Percentiles rank a stretch among this genome's conserved stretches.
phyloP scores from a whole-genome alignment of 2,888 invertebrate species.

The Volucella inflata region DNA sequence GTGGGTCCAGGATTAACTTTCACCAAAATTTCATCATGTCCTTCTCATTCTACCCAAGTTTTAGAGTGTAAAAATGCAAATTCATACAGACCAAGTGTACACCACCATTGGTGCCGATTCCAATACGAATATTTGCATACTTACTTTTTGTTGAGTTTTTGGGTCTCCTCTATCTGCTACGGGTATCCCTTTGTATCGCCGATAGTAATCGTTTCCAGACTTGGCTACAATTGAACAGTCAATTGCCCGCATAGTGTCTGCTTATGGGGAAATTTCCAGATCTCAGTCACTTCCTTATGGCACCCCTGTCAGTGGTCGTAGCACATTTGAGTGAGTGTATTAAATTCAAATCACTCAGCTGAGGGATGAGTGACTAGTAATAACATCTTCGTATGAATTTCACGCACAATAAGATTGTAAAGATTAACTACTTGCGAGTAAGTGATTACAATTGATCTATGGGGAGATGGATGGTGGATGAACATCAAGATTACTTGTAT shows the following conservation, averaged over 20 bases:
- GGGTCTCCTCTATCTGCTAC: conserved; percentile 2
- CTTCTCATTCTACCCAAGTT: neutral
- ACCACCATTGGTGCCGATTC: conserved; percentile 43
- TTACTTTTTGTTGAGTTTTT: conserved; percentile 30
- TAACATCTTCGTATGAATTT: neutral
- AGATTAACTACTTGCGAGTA: conserved; percentile 52
- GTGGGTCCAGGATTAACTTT: no score
- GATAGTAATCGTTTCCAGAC: neutral
- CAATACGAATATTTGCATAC: conserved; percentile 58
- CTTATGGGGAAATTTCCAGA: no score
- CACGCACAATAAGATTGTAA: conserved; percentile 54
- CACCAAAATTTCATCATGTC: neutral
- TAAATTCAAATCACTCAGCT: conserved; percentile 10
- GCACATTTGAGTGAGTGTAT: neutral
- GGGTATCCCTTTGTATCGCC: conserved; percentile 48
- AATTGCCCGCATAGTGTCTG: conserved; percentile 5
- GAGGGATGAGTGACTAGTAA: neutral
- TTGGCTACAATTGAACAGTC: conserved; percentile 33
- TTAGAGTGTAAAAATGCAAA: conserved; percentile 35
- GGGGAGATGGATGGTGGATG: no score
- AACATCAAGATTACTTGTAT: no score
- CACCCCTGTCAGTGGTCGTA: neutral
- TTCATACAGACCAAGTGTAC: conserved; percentile 42
- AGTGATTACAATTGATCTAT: conserved; percentile 57
- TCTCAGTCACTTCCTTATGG: no score